phyloP scores from a whole-genome alignment of 2,797 vertebrate genomes.

The Sylvia borin region DNA sequence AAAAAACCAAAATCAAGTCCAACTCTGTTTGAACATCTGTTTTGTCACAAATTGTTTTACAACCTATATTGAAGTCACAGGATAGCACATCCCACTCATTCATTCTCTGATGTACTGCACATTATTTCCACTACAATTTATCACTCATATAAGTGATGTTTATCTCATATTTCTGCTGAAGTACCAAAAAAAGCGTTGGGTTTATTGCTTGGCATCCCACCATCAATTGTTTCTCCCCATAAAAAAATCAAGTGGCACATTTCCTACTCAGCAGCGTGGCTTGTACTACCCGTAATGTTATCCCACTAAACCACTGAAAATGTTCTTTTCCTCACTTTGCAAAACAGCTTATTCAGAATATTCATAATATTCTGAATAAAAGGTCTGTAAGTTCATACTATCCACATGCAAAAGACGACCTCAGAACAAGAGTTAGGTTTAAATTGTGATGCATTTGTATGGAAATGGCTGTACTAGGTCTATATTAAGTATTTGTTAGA shows the following conservation, averaged over 20 bases:
- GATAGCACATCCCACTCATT: background rate
- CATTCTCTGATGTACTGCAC: background rate
- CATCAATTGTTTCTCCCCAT: background rate
- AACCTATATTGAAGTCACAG: background rate
- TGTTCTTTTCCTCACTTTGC: background rate
- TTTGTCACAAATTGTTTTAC: background rate
- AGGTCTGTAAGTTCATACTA: background rate
- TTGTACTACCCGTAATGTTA: background rate
- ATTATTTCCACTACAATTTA: background rate
- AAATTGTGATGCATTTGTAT: background rate
- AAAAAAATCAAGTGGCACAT: background rate
- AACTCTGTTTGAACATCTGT: background rate
- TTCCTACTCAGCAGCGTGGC: background rate
- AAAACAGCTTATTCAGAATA: background rate
- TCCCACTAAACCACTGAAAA: background rate
- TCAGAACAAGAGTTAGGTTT: background rate
- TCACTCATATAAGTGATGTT: background rate
- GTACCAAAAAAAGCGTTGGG: background rate
- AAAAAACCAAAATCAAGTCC: background rate
- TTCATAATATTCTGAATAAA: background rate
- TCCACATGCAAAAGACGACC: background rate
- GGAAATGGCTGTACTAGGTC: background rate
- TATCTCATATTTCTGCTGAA: background rate
- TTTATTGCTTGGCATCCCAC: background rate
- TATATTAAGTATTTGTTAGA: background rate